These are phyloP conservation scores for Anguilla rostrata DNA, from an alignment of 2,113 vertebrate genomes.

Conservation along the genomic window DNA sequence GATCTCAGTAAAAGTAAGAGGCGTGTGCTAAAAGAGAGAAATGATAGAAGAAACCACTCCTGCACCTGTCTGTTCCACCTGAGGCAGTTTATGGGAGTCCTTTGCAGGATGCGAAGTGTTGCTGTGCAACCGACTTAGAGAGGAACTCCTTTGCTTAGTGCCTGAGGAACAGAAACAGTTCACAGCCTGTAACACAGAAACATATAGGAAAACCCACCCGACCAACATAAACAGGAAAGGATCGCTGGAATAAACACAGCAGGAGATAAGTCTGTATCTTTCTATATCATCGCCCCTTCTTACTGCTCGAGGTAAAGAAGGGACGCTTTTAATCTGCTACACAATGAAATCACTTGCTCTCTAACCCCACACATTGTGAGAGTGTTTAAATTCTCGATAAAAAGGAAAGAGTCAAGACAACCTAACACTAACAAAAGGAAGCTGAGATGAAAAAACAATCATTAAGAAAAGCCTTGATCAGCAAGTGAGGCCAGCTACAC, in stretches of 20 bases:
- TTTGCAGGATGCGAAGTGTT: slow-evolving; percentile 75
- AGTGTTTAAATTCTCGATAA: not conserved
- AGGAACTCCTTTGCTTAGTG: slow-evolving; percentile 81
- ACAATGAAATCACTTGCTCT: not conserved
- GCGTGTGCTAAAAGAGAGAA: not conserved
- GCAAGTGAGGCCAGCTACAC: not conserved
- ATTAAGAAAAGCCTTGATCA: not conserved
- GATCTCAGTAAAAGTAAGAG: not conserved
- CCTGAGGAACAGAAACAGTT: slow-evolving; percentile 74
- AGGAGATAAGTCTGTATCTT: not conserved
- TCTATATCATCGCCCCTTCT: not conserved
- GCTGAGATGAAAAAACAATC: not conserved
- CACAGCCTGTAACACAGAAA: not conserved
- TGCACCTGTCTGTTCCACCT: slow-evolving; percentile 83
- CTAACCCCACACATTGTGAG: not conserved
- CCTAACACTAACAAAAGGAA: slow-evolving; percentile 5
- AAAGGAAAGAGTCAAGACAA: not conserved
- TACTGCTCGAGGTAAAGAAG: not conserved
- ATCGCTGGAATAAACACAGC: not conserved
- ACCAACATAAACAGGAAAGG: not conserved
- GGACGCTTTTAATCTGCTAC: not conserved
- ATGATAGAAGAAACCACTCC: slow-evolving; percentile 2
- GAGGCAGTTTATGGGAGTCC: slow-evolving; percentile 71
- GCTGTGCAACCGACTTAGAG: slow-evolving; percentile 86
- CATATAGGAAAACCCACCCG: not conserved